Conservation (phyloP, 2,113 vertebrate genomes). For the Cichladusa arquata region DNA sequence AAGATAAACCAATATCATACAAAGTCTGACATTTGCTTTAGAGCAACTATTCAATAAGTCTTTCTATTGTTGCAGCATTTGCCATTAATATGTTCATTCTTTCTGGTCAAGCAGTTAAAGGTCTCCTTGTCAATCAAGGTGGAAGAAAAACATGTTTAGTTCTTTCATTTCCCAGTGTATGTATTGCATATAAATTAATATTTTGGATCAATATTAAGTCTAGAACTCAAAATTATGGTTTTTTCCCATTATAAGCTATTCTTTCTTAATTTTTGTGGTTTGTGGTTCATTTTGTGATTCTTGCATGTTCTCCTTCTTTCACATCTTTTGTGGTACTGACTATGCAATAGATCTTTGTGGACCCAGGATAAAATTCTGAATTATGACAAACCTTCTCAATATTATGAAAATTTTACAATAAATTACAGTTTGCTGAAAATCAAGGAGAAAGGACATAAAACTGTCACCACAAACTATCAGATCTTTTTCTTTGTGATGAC, state of each 20-base stretch:
- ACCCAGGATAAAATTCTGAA: background rate
- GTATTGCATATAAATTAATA: background rate
- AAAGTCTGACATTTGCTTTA: background rate
- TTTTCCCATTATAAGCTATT: background rate
- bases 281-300: background rate
- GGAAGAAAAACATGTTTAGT: background rate
- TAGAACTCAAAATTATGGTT: background rate
- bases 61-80: background rate
- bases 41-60: background rate
- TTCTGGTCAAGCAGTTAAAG: background rate
- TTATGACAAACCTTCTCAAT: background rate
- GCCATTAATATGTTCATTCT: background rate
- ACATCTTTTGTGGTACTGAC: background rate
- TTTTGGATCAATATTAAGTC: background rate
- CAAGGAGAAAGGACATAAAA: background rate
- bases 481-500: background rate
- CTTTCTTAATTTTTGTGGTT: background rate
- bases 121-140: background rate
- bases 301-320: accelerated
- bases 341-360: background rate
- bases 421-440: background rate
- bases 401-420: background rate
- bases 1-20: background rate
- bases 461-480: background rate
- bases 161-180: background rate